Evolutionary conservation across 1,140 invertebrate species (phyloP), one percentile per base, ranked within the genome.

Genomic region (Metopolophium dirhodum): DNA sequence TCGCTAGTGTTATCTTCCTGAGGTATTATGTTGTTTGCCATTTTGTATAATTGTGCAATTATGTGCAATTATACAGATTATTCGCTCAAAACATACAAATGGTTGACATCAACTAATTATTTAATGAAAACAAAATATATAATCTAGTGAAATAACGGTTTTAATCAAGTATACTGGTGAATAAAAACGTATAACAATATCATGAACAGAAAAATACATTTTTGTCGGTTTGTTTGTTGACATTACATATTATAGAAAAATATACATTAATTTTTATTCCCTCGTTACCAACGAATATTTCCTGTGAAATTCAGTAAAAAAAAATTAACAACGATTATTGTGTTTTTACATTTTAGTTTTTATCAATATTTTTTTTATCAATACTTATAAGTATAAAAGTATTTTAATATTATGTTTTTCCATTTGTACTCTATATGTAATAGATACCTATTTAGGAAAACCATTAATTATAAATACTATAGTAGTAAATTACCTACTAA

Each of bases 1-100:
- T 91, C 90, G 68, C 90, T 82, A 18, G 90, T 91, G 26, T 91
- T 91, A 41, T 91, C 90, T 47, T 91, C 90, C 8, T 91, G 90
- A n/a, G 90, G 90, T 91, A 91, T 91, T n/a, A 91, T 91, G 1
- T 91, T 47, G 2, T 91, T 77, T 61, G 26, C 14, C 90, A 91
- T 91, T n/a, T 3, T 77, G 57, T 35, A 77, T 18, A 68, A n/a
- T n/a, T n/a, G 11, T 68, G 11, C 6, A n/a, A 35, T 77, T 77
- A n/a, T 35, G 11, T 68, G 11, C 6, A n/a, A 35, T 77, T 77
- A n/a, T 35, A 77, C 61, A 77, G 61, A 77, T n/a, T 6, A 18
- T 9, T 35, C 14, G 6, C 14, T 77, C n/a, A 77, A n/a, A n/a
- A 68, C 4, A 30, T 68, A 68, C 30, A 68, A 68, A n/a, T n/a